Evolutionary conservation across 2,797 vertebrate species (phyloP).

Genomic region (Hemibagrus guttatus): DNA sequence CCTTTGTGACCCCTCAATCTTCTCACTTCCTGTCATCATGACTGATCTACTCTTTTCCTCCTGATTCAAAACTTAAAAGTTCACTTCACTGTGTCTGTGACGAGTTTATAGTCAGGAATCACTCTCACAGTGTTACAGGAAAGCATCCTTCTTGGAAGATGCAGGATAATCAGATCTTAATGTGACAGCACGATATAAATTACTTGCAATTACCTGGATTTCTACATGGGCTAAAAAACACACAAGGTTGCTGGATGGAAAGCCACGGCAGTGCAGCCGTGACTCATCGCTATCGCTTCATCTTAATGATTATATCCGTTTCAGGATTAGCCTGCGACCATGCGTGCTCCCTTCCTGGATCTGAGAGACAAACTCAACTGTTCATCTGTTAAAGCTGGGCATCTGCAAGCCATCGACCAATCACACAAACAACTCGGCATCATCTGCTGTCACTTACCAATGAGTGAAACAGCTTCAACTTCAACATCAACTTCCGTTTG

Average conservation of each 20-base stretch:
- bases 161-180: background rate
- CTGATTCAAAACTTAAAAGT: background rate
- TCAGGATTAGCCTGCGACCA: constrained; percentile 26
- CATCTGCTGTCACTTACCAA: constrained; percentile 49
- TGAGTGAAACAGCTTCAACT: constrained; percentile 11
- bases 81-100: background rate
- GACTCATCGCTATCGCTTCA: constrained; percentile 28
- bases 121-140: background rate
- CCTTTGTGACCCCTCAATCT: constrained; percentile 27
- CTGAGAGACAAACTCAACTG: constrained; percentile 18
- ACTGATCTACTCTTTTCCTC: background rate
- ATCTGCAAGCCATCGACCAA: constrained; percentile 50
- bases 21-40: constrained; percentile 19
- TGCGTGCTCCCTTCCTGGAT: constrained; percentile 29
- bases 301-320: constrained; percentile 42
- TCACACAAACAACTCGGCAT: constrained; percentile 48
- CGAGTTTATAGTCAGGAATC: background rate
- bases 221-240: background rate
- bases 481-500: background rate
- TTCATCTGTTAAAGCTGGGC: constrained; percentile 36
- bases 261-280: constrained; percentile 16
- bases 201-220: constrained; percentile 1
- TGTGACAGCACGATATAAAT: background rate
- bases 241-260: constrained; percentile 14
- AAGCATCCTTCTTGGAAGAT: background rate